A percentile compares a stretch with the other conserved stretches of the same genome.
Evolutionary conservation across 1,140 invertebrate genomes (phyloP).

Genomic region (Berghia stephanieae): DNA sequence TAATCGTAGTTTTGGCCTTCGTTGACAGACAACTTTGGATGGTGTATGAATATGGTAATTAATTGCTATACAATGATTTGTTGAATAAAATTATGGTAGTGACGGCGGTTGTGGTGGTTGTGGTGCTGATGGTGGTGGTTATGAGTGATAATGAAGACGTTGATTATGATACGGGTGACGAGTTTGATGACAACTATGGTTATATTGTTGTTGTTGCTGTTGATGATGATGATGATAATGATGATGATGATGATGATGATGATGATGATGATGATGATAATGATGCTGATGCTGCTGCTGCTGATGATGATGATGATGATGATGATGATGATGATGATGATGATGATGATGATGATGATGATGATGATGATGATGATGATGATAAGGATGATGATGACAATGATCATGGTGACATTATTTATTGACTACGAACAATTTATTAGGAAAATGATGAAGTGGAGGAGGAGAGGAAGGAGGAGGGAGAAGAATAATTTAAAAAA

Average conservation of each 20-base stretch:
- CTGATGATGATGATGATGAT: not conserved
- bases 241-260: slow-evolving; percentile 2
- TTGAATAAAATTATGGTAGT: too few species aligned
- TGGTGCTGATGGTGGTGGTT: not conserved
- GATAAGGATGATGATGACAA: too few species aligned
- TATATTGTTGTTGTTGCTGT: not conserved
- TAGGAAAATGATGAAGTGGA: not conserved
- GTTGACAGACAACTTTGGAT: too few species aligned
- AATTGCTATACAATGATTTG: too few species aligned
- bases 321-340: not conserved
- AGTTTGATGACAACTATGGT: too few species aligned
- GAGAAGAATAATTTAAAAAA: not conserved
- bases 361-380: too few species aligned
- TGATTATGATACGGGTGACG: too few species aligned
- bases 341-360: slow-evolving; percentile 2
- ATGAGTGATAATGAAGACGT: too few species aligned
- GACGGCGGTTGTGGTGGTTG: not conserved
- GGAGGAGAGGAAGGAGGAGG: not conserved
- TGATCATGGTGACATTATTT: too few species aligned
- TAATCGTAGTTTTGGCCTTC: too few species aligned
- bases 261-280: slow-evolving; percentile 1
- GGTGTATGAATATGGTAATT: too few species aligned
- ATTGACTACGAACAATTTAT: not conserved
- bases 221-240: slow-evolving; percentile 2
- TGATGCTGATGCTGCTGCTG: too few species aligned